A percentile compares a stretch with the other conserved stretches of the same genome.
phyloP scores from a whole-genome alignment of 1,140 invertebrate genomes.

The Ostrea edulis region DNA sequence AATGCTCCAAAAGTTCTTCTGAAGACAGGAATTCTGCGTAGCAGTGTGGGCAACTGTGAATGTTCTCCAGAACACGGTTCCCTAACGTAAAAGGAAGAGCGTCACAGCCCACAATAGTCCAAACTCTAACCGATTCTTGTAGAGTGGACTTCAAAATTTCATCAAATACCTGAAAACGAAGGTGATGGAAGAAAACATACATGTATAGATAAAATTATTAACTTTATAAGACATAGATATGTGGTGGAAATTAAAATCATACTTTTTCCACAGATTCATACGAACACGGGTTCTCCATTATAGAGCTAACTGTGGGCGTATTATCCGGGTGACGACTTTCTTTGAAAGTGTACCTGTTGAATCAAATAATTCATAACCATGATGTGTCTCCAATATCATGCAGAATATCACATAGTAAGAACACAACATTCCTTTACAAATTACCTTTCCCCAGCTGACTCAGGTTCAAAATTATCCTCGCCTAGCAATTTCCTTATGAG shows the following conservation, averaged over 20 bases:
- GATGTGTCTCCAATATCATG: neutral
- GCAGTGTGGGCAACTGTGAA: neutral
- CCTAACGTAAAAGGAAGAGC: neutral
- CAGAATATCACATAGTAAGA: neutral
- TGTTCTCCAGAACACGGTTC: neutral
- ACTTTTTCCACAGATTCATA: neutral
- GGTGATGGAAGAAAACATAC: neutral
- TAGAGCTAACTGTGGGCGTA: neutral
- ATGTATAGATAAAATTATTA: too few relatives aligned
- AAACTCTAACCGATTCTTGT: neutral
- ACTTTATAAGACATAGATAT: too few relatives aligned
- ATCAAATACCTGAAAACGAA: neutral
- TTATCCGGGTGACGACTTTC: neutral
- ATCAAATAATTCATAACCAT: neutral
- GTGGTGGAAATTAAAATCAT: too few relatives aligned
- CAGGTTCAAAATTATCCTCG: neutral
- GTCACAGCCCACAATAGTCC: constrained; percentile 1
- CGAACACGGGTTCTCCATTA: neutral
- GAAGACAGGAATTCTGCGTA: neutral
- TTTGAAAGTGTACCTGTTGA: neutral
- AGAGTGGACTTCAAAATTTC: neutral
- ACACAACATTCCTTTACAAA: neutral
- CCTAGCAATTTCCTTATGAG: neutral
- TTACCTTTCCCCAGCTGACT: neutral
- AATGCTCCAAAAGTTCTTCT: neutral